A percentile compares a stretch with the other conserved stretches of the same genome.
Conservation (phyloP, 2,888 invertebrate species). For the Ectemnius continuus region DNA sequence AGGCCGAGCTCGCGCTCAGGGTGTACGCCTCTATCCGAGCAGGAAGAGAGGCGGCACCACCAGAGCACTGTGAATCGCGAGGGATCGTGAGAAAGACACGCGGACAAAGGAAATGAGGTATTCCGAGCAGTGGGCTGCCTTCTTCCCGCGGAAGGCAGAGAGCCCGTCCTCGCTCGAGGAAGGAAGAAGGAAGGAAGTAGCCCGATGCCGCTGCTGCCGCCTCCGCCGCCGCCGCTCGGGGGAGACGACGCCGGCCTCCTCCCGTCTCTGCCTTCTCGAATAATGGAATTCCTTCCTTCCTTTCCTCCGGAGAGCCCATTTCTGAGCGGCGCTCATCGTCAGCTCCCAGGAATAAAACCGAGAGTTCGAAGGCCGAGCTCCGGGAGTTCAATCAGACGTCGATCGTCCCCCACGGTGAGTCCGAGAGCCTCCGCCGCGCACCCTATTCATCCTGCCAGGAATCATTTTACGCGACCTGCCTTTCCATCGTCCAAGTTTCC, state of each 20-base stretch:
- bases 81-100: constrained; percentile 54
- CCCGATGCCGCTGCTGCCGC: constrained; percentile 20
- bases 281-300: constrained; percentile 66
- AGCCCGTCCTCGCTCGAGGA: neutral
- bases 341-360: constrained; percentile 49
- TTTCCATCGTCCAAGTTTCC: too few relatives aligned
- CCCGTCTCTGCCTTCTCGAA: constrained; percentile 47
- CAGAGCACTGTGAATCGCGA: constrained; percentile 38
- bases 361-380: constrained; percentile 23
- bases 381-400: constrained; percentile 48
- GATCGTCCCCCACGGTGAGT: constrained; percentile 19
- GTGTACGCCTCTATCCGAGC: neutral
- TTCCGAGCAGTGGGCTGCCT: constrained; percentile 51
- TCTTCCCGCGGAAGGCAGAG: constrained; percentile 27
- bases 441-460: too few relatives aligned
- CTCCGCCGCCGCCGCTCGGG: constrained; percentile 32
- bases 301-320: constrained; percentile 1
- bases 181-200: constrained; percentile 43
- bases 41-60: too few relatives aligned
- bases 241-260: constrained; percentile 23
- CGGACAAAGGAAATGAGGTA: constrained; percentile 66
- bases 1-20: neutral
- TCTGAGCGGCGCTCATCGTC: constrained; percentile 29
- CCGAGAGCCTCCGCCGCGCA: too few relatives aligned
- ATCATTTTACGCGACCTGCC: too few relatives aligned